phyloP scores from a whole-genome alignment of 2,888 invertebrate genomes.

The Epirrita christyi region DNA sequence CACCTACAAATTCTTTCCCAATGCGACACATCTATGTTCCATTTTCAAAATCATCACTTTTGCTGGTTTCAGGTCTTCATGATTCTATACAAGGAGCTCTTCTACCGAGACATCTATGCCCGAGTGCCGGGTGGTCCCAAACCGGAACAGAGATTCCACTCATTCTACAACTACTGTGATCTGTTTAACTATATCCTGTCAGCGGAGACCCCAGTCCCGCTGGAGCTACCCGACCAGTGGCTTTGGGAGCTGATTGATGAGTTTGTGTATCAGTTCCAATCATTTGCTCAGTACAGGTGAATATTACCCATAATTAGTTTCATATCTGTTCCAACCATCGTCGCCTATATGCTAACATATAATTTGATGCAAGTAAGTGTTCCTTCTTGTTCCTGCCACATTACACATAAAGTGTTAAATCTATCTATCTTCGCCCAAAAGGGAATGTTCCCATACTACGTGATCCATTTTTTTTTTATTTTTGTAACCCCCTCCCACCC shows the following conservation, averaged over 20 bases:
- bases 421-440: no score
- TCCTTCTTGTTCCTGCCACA: no score
- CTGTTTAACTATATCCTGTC: slow-evolving; percentile 98
- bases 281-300: slow-evolving; percentile 93
- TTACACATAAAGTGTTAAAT: no score
- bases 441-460: no score
- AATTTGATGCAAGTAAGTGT: no score
- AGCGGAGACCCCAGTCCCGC: slow-evolving; percentile 93
- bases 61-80: slow-evolving; percentile 90
- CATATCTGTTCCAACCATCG: no score
- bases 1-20: no score
- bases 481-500: no score
- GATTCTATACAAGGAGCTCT: slow-evolving; percentile 98
- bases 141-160: slow-evolving; percentile 96
- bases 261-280: slow-evolving; percentile 99
- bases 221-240: slow-evolving; percentile 99
- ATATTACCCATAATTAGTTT: background rate
- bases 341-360: no score
- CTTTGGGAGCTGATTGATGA: slow-evolving; percentile 99
- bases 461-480: no score
- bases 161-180: slow-evolving; percentile 99
- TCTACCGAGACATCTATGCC: slow-evolving; percentile 98
- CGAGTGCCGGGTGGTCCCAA: slow-evolving; percentile 95
- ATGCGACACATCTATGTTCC: no score
- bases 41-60: background rate